Evolutionary conservation across 2,888 invertebrate species (phyloP).

Genomic region (Apamea sordens): DNA sequence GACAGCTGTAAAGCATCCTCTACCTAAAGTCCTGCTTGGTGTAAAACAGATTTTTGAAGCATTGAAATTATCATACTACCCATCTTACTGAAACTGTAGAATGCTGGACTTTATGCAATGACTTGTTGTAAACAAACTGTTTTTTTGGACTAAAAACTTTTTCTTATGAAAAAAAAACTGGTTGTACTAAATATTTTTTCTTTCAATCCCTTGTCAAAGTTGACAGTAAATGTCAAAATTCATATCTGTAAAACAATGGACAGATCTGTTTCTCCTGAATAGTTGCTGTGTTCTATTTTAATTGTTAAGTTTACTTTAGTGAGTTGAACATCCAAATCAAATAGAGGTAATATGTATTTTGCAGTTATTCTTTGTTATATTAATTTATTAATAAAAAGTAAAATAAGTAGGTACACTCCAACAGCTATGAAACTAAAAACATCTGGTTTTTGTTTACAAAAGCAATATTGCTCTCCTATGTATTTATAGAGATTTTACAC

Average conservation of each 20-base stretch:
- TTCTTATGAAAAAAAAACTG: constrained; percentile 25
- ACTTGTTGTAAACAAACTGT: constrained; percentile 2
- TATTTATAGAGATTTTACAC: constrained; percentile 12
- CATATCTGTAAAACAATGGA: constrained; percentile 74
- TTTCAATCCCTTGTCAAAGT: constrained; percentile 58
- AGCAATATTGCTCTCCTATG: constrained; percentile 3
- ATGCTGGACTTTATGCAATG: constrained; percentile 7
- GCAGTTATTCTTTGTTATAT: constrained; percentile 2
- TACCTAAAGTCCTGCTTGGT: neutral
- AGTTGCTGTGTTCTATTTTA: constrained; percentile 52
- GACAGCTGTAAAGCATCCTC: neutral
- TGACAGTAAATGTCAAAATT: constrained; percentile 67
- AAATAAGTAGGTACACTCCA: constrained; percentile 9
- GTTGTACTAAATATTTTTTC: constrained; percentile 29
- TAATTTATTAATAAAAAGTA: neutral
- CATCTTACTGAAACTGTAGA: neutral
- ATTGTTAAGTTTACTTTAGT: constrained; percentile 56
- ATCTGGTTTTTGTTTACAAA: constrained; percentile 44
- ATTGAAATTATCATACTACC: neutral
- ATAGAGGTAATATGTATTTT: constrained; percentile 50
- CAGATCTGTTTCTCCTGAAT: constrained; percentile 61
- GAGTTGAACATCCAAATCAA: constrained; percentile 44
- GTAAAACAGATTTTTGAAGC: neutral
- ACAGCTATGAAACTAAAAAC: constrained; percentile 1
- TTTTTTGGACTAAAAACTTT: constrained; percentile 10